phyloP scores from a whole-genome alignment of 2,888 invertebrate genomes.

The Drymonia ruficornis region DNA sequence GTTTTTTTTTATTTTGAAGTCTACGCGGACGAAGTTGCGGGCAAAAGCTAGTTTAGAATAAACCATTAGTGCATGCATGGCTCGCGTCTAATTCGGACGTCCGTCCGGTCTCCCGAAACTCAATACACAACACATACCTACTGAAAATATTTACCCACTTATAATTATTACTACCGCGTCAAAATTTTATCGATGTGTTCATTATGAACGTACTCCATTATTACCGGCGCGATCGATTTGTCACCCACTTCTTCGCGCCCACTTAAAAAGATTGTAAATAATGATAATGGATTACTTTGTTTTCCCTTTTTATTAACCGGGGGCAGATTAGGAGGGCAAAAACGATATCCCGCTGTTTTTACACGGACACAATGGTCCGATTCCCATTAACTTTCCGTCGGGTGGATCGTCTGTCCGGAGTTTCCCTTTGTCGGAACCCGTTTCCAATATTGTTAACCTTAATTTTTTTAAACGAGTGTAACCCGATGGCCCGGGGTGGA shows the following conservation, averaged over 20 bases:
- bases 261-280: slow-evolving; percentile 61
- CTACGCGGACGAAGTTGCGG: too few species aligned
- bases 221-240: slow-evolving; percentile 43
- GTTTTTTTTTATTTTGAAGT: too few species aligned
- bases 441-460: slow-evolving; percentile 53
- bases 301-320: slow-evolving; percentile 57
- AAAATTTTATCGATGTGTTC: too few species aligned
- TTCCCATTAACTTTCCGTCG: slow-evolving; percentile 68
- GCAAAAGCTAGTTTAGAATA: too few species aligned
- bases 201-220: neutral
- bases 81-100: too few species aligned
- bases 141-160: too few species aligned
- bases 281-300: slow-evolving; percentile 66
- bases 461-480: slow-evolving; percentile 39
- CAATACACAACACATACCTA: too few species aligned
- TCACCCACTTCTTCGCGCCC: slow-evolving; percentile 38
- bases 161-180: neutral
- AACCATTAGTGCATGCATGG: too few species aligned
- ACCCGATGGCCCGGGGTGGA: slow-evolving; percentile 4
- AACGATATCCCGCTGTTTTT: slow-evolving; percentile 68
- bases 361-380: slow-evolving; percentile 56
- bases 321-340: slow-evolving; percentile 65
- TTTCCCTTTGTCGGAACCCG: slow-evolving; percentile 39
- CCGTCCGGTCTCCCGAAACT: too few species aligned
- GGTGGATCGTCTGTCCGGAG: slow-evolving; percentile 46